Evolutionary conservation across 2,888 invertebrate species (phyloP).

Genomic region (Phyllotreta cruciferae): DNA sequence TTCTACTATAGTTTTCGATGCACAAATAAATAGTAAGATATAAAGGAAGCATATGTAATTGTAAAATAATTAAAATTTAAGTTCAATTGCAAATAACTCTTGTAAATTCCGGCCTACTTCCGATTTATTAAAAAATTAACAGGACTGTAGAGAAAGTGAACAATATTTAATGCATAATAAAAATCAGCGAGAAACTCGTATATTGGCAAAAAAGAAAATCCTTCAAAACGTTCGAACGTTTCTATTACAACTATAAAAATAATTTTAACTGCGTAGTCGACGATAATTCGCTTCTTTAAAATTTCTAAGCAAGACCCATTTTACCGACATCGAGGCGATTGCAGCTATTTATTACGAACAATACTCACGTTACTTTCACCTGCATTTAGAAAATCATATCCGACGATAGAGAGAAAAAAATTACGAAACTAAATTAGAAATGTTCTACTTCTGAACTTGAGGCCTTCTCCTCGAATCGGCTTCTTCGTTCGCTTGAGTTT

Average conservation of each 20-base stretch:
- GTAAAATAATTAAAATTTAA: too few relatives aligned
- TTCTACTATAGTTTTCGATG: too few relatives aligned
- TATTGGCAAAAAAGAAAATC: constrained; percentile 1
- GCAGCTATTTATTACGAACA: constrained; percentile 27
- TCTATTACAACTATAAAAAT: constrained; percentile 6
- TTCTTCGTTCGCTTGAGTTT: background rate
- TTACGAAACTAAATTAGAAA: constrained; percentile 47
- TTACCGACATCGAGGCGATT: constrained; percentile 9
- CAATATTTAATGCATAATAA: too few relatives aligned
- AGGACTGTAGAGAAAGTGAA: too few relatives aligned
- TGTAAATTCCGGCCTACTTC: too few relatives aligned
- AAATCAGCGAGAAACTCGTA: background rate
- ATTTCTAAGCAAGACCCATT: constrained; percentile 30
- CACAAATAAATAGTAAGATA: too few relatives aligned
- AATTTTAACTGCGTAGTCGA: constrained; percentile 1
- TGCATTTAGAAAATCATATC: constrained; percentile 43
- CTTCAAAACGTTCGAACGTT: background rate
- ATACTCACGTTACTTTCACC: constrained; percentile 42
- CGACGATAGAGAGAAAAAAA: constrained; percentile 29
- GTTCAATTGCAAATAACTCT: too few relatives aligned
- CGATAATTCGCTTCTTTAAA: constrained; percentile 12
- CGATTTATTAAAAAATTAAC: too few relatives aligned
- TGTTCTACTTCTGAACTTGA: constrained; percentile 39
- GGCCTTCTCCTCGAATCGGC: constrained; percentile 12
- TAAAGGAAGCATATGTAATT: too few relatives aligned